phyloP scores from a whole-genome alignment of 2,113 vertebrate species.

The Anthoscopus minutus region DNA sequence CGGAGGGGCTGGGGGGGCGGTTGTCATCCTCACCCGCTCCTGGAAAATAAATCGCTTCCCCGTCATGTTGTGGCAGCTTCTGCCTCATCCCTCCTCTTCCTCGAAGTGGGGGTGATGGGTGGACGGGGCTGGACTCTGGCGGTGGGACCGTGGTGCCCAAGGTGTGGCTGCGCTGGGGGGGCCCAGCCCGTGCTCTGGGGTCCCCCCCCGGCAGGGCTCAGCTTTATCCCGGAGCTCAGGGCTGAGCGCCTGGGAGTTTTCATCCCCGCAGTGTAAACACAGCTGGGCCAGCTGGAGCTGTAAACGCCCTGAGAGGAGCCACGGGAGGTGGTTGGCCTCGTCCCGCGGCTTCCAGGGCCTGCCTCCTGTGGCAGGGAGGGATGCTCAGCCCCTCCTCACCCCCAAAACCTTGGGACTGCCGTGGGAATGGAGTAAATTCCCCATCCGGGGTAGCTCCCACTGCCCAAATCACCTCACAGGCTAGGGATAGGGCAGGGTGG shows the following conservation, averaged over 20 bases:
- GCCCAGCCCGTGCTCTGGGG: rapidly evolving
- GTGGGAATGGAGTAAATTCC: neutral
- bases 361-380: neutral
- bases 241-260: neutral
- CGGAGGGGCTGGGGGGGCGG: neutral
- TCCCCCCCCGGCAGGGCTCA: neutral
- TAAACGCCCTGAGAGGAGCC: neutral
- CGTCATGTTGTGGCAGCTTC: neutral
- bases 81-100: neutral
- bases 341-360: neutral
- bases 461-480: rapidly evolving
- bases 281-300: constrained; percentile 25
- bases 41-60: constrained; percentile 46
- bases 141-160: neutral
- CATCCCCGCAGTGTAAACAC: constrained; percentile 16
- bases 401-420: rapidly evolving
- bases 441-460: rapidly evolving
- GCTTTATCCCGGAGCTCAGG: neutral
- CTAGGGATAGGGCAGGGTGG: neutral
- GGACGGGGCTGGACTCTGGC: neutral
- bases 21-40: constrained; percentile 32
- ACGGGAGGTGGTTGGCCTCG: neutral
- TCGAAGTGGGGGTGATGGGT: rapidly evolving
- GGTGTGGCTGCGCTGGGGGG: neutral
- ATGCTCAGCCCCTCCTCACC: neutral